phyloP scores from a whole-genome alignment of 2,888 invertebrate species.

The Gnatocerus cornutus region DNA sequence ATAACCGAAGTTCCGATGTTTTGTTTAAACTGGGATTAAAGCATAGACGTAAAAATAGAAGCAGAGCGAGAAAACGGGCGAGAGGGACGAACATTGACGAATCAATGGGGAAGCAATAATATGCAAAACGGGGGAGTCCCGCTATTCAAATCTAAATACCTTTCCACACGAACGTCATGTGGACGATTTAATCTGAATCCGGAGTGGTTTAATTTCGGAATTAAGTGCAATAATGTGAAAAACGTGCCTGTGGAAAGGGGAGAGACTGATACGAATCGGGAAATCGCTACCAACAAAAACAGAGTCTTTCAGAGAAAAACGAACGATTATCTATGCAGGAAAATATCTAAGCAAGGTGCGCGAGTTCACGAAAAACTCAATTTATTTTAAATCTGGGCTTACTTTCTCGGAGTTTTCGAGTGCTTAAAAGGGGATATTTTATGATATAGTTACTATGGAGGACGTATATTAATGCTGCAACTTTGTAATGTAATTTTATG shows the following conservation, averaged over 20 bases:
- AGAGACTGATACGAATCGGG: slow-evolving; percentile 1
- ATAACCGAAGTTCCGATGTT: slow-evolving; percentile 39
- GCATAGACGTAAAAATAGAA: slow-evolving; percentile 26
- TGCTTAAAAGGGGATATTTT: background rate
- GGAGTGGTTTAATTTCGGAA: slow-evolving; percentile 39
- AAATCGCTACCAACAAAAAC: background rate
- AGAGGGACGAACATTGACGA: slow-evolving; percentile 13
- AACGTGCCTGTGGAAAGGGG: slow-evolving; percentile 5
- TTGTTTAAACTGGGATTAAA: slow-evolving; percentile 36
- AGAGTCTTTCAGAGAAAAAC: background rate
- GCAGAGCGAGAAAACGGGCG: background rate
- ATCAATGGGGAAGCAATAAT: slow-evolving; percentile 42
- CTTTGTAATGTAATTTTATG: background rate
- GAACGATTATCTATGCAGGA: background rate
- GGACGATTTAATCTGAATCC: slow-evolving; percentile 38
- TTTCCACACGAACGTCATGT: slow-evolving; percentile 42
- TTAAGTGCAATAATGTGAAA: slow-evolving; percentile 38
- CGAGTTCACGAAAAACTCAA: background rate
- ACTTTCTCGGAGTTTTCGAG: too few species aligned
- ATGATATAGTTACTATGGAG: background rate
- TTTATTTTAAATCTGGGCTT: background rate
- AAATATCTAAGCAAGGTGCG: background rate
- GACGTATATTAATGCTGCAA: background rate
- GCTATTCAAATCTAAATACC: slow-evolving; percentile 42
- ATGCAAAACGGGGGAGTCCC: slow-evolving; percentile 41